Base-by-base conservation (phyloP, 2,797 vertebrate genomes). In the Mus caroli region DNA sequence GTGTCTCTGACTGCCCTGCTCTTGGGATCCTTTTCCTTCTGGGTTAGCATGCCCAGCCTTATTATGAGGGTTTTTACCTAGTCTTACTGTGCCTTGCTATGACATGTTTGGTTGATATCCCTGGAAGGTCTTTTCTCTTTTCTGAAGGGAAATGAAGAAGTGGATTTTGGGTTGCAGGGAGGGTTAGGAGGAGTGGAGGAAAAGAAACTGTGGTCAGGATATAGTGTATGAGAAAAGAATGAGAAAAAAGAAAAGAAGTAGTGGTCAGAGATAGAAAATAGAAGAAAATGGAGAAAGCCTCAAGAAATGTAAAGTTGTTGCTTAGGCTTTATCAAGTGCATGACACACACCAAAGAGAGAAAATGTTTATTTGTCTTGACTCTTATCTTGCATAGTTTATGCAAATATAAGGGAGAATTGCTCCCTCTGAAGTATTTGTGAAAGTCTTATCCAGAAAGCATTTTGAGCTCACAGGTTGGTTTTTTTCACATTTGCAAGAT, bases 381-480 rank as follows among this genome's bases (percentile, higher is more conserved):
- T 84, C 50, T 82, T 71, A 58, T 87, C 50, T 75, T 85, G n/a
- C 56, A 19, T 90, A 52, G 31, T 75, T 90, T 60, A 62, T 84
- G 17, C 56, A 88, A 40, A 56, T 80, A 52, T 52, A 89, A 92
- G 31, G 17, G 11, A 40, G 52, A 64, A 3, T 60, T 60, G 2
- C 60, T 92, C 3, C n/a, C 43, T 67, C 62, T 88, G 28, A 93
- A 91, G 46, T 90, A 31, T 90, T 9, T 79, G 20, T 73, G 79
- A 82, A 97, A 52, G 20, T 11, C 24, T 96, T 96, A 0, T 2
- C n/a, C 67, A 84, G 89, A 95, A 83, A 50, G 12, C 79, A 80
- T 90, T 90, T 96, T 85, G 71, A 91, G 34, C 82, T 73, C 26
- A 87, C 52, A 69, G 58, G 31, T 46, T 82, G 4, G 0, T 71